These are phyloP conservation scores for Drosophila elegans DNA, from an alignment of 1,140 invertebrate genomes.

Conservation along the genomic window DNA sequence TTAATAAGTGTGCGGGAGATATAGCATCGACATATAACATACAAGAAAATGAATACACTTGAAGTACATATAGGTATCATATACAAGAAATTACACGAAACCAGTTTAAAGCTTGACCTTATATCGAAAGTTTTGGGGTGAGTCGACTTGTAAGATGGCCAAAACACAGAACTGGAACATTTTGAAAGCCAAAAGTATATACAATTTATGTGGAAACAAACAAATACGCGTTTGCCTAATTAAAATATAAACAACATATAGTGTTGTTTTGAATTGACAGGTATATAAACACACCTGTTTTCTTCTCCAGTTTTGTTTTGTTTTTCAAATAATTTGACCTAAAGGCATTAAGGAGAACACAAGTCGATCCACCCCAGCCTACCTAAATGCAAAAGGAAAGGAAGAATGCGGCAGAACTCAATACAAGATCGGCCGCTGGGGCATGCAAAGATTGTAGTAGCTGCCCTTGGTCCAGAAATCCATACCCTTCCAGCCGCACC, in stretches of 20 bases:
- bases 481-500: slow-evolving; percentile 96
- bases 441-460: slow-evolving; percentile 98
- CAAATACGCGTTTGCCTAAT: not conserved
- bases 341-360: not conserved
- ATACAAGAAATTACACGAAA: slow-evolving; percentile 40
- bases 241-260: not conserved
- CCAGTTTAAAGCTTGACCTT: slow-evolving; percentile 39
- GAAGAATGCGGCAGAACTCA: slow-evolving; percentile 62
- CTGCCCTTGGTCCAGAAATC: slow-evolving; percentile 96
- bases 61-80: slow-evolving; percentile 7
- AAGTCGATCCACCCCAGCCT: slow-evolving; percentile 4
- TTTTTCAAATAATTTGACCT: no score
- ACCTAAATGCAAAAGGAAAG: slow-evolving; percentile 44
- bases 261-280: not conserved
- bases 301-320: no score
- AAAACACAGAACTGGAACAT: not conserved
- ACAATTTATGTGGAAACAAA: no score
- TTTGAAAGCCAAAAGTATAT: not conserved
- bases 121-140: slow-evolving; percentile 26
- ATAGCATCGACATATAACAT: slow-evolving; percentile 11
- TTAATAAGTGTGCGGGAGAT: slow-evolving; percentile 19
- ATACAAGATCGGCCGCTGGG: slow-evolving; percentile 88
- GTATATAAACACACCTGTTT: no score
- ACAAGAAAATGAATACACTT: not conserved
- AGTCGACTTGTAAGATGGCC: slow-evolving; percentile 9